A percentile compares a stretch with the other conserved stretches of the same genome.
phyloP scores from a whole-genome alignment of 2,797 vertebrate genomes.

The Nasua narica region DNA sequence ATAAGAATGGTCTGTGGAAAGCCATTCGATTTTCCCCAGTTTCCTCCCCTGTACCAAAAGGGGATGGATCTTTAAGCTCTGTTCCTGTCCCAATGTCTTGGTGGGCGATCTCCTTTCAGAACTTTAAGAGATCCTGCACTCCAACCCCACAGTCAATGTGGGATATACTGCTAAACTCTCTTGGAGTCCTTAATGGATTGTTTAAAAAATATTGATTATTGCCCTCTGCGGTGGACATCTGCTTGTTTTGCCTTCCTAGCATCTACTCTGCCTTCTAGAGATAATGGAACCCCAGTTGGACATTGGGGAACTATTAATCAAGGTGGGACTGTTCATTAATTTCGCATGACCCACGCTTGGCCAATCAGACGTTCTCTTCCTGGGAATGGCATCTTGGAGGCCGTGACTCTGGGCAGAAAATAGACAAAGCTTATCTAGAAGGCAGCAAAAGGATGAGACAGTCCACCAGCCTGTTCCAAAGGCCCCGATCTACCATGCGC shows the following conservation, averaged over 20 bases:
- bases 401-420: background rate
- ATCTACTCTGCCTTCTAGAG: background rate
- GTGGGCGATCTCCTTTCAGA: background rate
- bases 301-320: background rate
- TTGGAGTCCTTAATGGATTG: background rate
- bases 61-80: background rate
- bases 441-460: accelerated
- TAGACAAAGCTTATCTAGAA: background rate
- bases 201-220: background rate
- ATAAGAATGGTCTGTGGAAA: slow-evolving; percentile 3
- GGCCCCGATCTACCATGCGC: background rate
- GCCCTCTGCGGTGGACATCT: background rate
- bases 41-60: background rate
- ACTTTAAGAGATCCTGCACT: background rate
- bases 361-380: background rate
- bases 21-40: background rate
- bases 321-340: background rate
- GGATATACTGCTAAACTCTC: background rate
- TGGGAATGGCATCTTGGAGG: background rate
- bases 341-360: background rate
- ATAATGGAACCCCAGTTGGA: background rate
- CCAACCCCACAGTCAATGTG: background rate
- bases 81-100: background rate
- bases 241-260: background rate
- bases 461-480: background rate